Base-by-base conservation (phyloP, 2,888 invertebrate genomes). In the Caenorhabditis wallacei region DNA sequence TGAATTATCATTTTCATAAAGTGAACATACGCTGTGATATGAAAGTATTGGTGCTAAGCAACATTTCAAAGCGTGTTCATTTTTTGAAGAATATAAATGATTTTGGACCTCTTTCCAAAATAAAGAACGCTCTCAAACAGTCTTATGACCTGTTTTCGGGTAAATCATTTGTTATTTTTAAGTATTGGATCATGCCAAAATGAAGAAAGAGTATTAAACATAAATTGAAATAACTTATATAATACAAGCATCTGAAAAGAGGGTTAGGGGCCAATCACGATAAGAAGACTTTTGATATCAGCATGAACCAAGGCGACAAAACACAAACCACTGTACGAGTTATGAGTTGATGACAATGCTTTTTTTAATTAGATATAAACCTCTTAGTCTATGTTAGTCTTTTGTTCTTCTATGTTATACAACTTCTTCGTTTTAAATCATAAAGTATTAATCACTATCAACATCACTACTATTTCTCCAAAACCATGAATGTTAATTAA, bases 251-350 rank as follows among this genome's bases (percentile, higher is more conserved):
- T 51, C 51, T 30, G 35, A n/a, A 35, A 30, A 22, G 51, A 20
- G 20, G 54, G 54, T 26, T 5, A 16, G 43, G 48, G 18, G 35
- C 35, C 37, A 51, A 66, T 5, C 53, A 66, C 53, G 22, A 53
- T 22, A 13, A 37, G 20, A 37, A 66, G 22, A 16, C 7, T 46
- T 46, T 24, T 18, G 10, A 7, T 66, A 22, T 20, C 22, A 16
- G 66, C 18, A 66, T 51, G 4, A 35, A 51, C 20, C 66, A 53
- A 37, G 46, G 43, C 43, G 30, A 59, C 70, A 30, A 70, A 59
- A 46, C 70, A 70, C 70, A 35, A 70, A 70, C 20, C 57, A 70
- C 57, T 57, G 54, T 13, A 70, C 59, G 37, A 43, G 26, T 51
- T 24, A 43, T 46, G 2, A 57, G 18, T 30, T 48, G 18, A 48